Conservation (phyloP, 2,113 vertebrate species). For the Enhydra lutris region DNA sequence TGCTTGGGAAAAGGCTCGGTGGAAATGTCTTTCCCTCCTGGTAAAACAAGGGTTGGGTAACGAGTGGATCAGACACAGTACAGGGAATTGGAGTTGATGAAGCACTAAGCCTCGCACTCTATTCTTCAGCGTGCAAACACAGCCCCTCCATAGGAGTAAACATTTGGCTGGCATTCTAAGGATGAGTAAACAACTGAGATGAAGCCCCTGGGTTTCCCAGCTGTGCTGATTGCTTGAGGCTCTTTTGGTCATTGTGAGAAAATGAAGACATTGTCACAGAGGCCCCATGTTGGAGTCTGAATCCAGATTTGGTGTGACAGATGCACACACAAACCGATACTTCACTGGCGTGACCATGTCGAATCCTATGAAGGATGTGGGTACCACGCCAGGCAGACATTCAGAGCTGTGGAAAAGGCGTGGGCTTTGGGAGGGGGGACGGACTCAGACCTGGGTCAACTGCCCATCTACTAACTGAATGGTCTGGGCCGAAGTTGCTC, state of each 20-base stretch:
- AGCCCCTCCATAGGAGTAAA: not conserved
- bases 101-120: not conserved
- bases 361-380: not conserved
- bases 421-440: not conserved
- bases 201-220: constrained; percentile 38
- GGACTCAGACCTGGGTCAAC: not conserved
- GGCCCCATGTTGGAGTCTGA: not conserved
- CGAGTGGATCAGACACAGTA: not conserved
- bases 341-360: not conserved
- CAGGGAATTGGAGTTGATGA: not conserved
- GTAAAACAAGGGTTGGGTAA: accelerated
- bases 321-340: not conserved
- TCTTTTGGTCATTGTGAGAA: constrained; percentile 5
- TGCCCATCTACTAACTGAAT: not conserved
- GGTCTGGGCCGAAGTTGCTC: not conserved
- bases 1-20: not conserved
- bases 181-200: constrained; percentile 43
- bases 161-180: constrained; percentile 47
- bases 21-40: not conserved
- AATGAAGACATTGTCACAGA: constrained; percentile 54
- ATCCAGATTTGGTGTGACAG: constrained; percentile 29
- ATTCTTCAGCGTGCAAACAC: not conserved
- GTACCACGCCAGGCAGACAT: not conserved
- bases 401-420: not conserved
- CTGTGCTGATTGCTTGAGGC: constrained; percentile 30